phyloP scores from a whole-genome alignment of 2,797 vertebrate species.

The Pangasius sanitwongsei region DNA sequence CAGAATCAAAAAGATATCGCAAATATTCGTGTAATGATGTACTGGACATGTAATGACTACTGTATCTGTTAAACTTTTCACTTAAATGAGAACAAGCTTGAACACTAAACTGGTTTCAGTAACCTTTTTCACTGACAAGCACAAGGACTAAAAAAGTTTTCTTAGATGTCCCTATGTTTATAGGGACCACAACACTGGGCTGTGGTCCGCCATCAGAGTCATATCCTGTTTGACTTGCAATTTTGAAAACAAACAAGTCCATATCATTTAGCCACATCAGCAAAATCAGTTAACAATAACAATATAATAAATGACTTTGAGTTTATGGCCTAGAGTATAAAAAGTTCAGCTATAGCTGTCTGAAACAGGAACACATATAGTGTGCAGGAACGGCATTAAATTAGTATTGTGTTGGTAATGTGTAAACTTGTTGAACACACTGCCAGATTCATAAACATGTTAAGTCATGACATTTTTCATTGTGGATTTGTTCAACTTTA shows the following conservation, averaged over 20 bases:
- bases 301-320: not conserved
- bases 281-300: conserved; percentile 5
- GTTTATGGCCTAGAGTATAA: not conserved
- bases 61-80: not conserved
- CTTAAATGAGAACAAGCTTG: conserved; percentile 30
- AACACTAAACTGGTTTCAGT: conserved; percentile 34
- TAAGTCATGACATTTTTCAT: not conserved
- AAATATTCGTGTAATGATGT: not conserved
- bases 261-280: conserved; percentile 40
- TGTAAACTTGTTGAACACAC: not conserved
- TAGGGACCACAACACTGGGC: conserved; percentile 41
- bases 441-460: not conserved
- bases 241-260: conserved; percentile 25
- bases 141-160: conserved; percentile 34
- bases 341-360: not conserved
- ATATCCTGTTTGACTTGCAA: conserved; percentile 63
- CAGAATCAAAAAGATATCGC: not conserved
- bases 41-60: not conserved
- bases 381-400: not conserved
- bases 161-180: conserved; percentile 33
- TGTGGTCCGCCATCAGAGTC: conserved; percentile 59
- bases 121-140: conserved; percentile 22
- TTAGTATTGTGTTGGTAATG: not conserved
- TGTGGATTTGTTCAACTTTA: not conserved
- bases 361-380: not conserved